A percentile compares a stretch with the other conserved stretches of the same genome.
These are phyloP conservation scores for Callimorpha dominula DNA, from an alignment of 2,888 invertebrate genomes.

Conservation along the genomic window DNA sequence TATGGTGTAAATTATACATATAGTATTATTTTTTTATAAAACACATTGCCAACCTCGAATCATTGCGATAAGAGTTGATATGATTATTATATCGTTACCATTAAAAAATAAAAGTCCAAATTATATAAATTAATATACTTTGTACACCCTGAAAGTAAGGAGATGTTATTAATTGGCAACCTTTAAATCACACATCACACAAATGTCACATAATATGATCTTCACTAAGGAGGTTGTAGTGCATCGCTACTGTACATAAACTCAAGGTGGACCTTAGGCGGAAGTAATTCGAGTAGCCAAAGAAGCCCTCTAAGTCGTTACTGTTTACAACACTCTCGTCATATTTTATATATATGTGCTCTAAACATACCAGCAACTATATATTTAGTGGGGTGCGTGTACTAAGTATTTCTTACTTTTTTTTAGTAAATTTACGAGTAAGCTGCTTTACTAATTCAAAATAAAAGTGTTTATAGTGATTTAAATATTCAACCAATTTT, in stretches of 20 bases:
- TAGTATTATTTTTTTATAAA: no score
- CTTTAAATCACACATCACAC: background rate
- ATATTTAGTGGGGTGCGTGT: background rate
- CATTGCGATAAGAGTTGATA: no score
- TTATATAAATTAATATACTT: no score
- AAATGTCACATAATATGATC: background rate
- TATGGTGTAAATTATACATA: no score
- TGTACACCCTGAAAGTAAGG: background rate
- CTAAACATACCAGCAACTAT: constrained; percentile 23
- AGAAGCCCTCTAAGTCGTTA: constrained; percentile 55
- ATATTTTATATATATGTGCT: background rate
- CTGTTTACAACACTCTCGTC: constrained; percentile 27
- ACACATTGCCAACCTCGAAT: no score
- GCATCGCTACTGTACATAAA: constrained; percentile 17
- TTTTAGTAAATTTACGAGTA: constrained; percentile 4
- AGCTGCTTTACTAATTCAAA: constrained; percentile 9
- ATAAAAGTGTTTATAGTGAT: constrained; percentile 17
- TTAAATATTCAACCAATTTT: background rate
- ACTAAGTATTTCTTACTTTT: background rate
- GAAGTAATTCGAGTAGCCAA: constrained; percentile 56
- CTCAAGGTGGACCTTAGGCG: constrained; percentile 36
- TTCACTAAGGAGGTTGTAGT: constrained; percentile 6
- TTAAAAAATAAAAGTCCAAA: no score
- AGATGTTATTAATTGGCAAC: background rate
- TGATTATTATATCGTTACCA: no score